Evolutionary conservation across 2,797 vertebrate species (phyloP), one percentile per base, ranked within the genome.

Genomic region (Clangula hyemalis): DNA sequence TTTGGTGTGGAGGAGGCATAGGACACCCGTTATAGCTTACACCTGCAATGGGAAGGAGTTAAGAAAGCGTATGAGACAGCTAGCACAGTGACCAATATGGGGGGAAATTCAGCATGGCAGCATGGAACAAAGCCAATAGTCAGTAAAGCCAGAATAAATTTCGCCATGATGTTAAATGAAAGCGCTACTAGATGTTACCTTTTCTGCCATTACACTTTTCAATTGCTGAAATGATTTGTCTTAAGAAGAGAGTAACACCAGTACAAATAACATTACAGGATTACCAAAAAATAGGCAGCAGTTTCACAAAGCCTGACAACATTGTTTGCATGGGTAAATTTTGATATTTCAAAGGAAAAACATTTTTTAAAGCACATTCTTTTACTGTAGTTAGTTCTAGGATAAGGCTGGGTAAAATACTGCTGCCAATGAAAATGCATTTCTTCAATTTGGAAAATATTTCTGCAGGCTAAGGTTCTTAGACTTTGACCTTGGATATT

Each of bases 1-100:
- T 98, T 95, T 99, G 99, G 96, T 98, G 99, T 15, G 98, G 98
- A 4, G 98, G 98, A n/a, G 98, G 98, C 61, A 96, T 72, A 0
- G 98, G 98, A 91, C 98, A 98, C 24, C 98, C 97, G 1, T 97
- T 97, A 85, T 99, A 99, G 96, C 98, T 98, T 68, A 98, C 90
- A 81, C 98, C 98, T 98, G 62, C 69, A 95, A 58, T 78, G 57
- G 71, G 71, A 88, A 88, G 77, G 90, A 20, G 95, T 41, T 32
- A 25, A 77, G 41, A 84, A 84, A 47, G 57, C 0, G 0, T 18
- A 19, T 22, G 27, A 91, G 58, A 77, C 74, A 89, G 74, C 15
- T 17, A 47, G 49, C 30, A 45, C 32, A 74, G 54, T 30, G 57
- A 61, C 30, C 53, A 43, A 30, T 4, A 21, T 7, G 16, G 47